These are phyloP conservation scores for Regulus satrapa DNA, from an alignment of 2,113 vertebrate species.

Conservation along the genomic window DNA sequence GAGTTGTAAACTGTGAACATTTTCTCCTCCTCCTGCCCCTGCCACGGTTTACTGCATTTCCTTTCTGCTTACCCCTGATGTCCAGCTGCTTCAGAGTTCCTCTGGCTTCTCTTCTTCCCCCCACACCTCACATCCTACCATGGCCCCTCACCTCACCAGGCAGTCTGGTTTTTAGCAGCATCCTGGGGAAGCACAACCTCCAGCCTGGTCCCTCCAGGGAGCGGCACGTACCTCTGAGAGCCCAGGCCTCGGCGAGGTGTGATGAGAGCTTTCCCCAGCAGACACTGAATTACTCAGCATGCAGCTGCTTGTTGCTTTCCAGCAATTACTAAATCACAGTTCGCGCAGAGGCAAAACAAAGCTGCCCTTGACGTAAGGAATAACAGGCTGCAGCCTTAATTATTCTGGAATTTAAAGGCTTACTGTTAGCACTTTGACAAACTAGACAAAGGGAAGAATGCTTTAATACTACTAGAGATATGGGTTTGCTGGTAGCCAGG, in stretches of 20 bases:
- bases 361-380: constrained; percentile 33
- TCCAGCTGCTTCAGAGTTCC: neutral
- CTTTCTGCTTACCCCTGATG: rapidly evolving
- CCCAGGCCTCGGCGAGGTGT: rapidly evolving
- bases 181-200: rapidly evolving
- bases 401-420: constrained; percentile 32
- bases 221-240: rapidly evolving
- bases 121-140: rapidly evolving
- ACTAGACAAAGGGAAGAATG: neutral
- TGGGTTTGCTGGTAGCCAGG: neutral
- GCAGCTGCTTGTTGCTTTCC: neutral
- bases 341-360: constrained; percentile 1
- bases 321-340: constrained; percentile 6
- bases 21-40: neutral
- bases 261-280: neutral
- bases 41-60: neutral
- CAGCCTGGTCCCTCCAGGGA: neutral
- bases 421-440: neutral
- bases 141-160: too few species aligned
- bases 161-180: rapidly evolving
- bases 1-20: neutral
- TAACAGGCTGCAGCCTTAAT: neutral
- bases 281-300: neutral
- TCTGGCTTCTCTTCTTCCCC: neutral
- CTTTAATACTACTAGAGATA: neutral